Conservation (phyloP, 2,888 invertebrate genomes). For the Hypselothyrea guttata region DNA sequence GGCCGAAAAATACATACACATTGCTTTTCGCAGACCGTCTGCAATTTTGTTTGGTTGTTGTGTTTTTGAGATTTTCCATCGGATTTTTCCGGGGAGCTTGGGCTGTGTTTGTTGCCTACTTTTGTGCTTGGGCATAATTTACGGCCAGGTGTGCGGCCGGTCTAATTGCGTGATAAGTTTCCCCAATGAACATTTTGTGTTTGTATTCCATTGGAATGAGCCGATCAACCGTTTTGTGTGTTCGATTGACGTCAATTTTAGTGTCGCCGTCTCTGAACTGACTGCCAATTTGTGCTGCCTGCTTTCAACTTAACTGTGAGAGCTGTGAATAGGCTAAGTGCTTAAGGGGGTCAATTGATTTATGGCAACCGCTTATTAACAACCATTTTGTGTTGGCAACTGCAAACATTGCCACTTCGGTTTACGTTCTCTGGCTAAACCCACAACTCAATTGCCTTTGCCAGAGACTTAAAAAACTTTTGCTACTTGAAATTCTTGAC, state of each 20-base stretch:
- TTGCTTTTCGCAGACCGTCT: slow-evolving; percentile 27
- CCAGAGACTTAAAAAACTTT: slow-evolving; percentile 28
- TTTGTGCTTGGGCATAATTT: slow-evolving; percentile 61
- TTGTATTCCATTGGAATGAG: slow-evolving; percentile 19
- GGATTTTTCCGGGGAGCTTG: slow-evolving; percentile 11
- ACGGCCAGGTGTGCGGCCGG: slow-evolving; percentile 61
- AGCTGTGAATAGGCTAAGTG: slow-evolving; percentile 5
- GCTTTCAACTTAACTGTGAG: slow-evolving; percentile 13
- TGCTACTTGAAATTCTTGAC: slow-evolving; percentile 47
- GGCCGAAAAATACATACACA: slow-evolving; percentile 23
- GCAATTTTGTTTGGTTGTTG: slow-evolving; percentile 8
- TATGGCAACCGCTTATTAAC: slow-evolving; percentile 57
- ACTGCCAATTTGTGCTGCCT: slow-evolving; percentile 19
- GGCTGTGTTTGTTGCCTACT: slow-evolving; percentile 59
- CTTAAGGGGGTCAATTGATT: slow-evolving; percentile 52
- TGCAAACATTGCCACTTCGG: slow-evolving; percentile 11
- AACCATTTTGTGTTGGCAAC: slow-evolving; percentile 25
- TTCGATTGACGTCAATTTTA: slow-evolving; percentile 51
- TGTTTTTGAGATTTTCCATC: slow-evolving; percentile 17
- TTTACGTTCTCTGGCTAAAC: slow-evolving; percentile 7
- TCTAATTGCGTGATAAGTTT: slow-evolving; percentile 78
- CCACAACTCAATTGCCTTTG: slow-evolving; percentile 44
- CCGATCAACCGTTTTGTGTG: slow-evolving; percentile 28
- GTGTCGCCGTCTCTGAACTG: slow-evolving; percentile 1
- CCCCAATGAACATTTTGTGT: slow-evolving; percentile 54